Conservation (phyloP, 2,888 invertebrate genomes). For the Osmoderma eremita region DNA sequence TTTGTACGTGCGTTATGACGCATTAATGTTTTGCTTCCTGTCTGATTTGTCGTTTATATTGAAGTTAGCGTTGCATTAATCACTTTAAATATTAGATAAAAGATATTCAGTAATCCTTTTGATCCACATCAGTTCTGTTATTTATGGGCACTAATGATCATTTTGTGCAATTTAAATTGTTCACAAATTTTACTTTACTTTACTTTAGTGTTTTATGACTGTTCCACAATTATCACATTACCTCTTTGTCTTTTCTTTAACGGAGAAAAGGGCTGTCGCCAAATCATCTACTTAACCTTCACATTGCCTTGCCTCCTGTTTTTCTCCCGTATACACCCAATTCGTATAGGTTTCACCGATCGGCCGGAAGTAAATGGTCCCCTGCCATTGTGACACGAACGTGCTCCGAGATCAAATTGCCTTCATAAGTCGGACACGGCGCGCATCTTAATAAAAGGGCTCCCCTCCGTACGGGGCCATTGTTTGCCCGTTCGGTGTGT, state of each 20-base stretch:
- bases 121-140: no score
- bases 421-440: constrained; percentile 40
- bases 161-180: no score
- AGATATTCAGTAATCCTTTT: no score
- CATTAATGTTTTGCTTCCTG: no score
- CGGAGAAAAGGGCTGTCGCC: not conserved
- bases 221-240: not conserved
- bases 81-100: no score
- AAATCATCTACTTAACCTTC: constrained; percentile 17
- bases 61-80: no score
- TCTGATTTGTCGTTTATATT: no score
- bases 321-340: not conserved
- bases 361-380: constrained; percentile 41
- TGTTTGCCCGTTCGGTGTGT: constrained; percentile 26
- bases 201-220: not conserved
- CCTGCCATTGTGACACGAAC: constrained; percentile 39
- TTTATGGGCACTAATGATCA: no score
- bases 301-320: not conserved
- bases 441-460: constrained; percentile 41
- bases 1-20: no score
- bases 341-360: constrained; percentile 34
- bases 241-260: not conserved
- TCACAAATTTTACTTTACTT: no score
- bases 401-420: constrained; percentile 39
- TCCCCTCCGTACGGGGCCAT: constrained; percentile 20